Evolutionary conservation across 2,797 vertebrate genomes (phyloP).

Genomic region (Orientallactaga sibirica): DNA sequence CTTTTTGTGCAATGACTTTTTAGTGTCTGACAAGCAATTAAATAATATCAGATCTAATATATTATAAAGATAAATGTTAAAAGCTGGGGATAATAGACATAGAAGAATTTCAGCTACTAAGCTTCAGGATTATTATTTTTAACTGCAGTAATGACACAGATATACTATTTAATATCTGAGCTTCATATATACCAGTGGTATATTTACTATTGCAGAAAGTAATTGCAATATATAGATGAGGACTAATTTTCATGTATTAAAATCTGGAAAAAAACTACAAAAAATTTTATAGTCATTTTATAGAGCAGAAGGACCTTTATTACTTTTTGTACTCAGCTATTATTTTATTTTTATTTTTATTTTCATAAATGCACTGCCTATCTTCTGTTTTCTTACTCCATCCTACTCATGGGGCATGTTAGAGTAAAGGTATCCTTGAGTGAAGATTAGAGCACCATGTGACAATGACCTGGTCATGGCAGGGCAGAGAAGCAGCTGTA

Average conservation of each 20-base stretch:
- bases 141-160: not conserved
- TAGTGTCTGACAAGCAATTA: constrained; percentile 62
- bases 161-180: constrained; percentile 40
- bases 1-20: constrained; percentile 15
- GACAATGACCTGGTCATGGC: not conserved
- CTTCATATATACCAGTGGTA: not conserved
- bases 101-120: constrained; percentile 25
- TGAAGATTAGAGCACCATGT: not conserved
- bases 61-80: constrained; percentile 54
- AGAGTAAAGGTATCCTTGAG: not conserved
- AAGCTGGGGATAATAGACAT: not conserved
- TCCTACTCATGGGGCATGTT: not conserved
- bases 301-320: not conserved
- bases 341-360: not conserved
- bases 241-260: constrained; percentile 27
- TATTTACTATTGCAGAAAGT: not conserved
- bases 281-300: not conserved
- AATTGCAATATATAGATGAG: not conserved
- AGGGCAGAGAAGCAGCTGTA: not conserved
- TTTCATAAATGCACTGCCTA: not conserved
- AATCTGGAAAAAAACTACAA: not conserved
- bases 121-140: not conserved
- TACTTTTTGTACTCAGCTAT: not conserved
- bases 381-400: not conserved
- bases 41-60: constrained; percentile 63